Conservation (phyloP, 2,113 vertebrate genomes). For the Mola mola region DNA sequence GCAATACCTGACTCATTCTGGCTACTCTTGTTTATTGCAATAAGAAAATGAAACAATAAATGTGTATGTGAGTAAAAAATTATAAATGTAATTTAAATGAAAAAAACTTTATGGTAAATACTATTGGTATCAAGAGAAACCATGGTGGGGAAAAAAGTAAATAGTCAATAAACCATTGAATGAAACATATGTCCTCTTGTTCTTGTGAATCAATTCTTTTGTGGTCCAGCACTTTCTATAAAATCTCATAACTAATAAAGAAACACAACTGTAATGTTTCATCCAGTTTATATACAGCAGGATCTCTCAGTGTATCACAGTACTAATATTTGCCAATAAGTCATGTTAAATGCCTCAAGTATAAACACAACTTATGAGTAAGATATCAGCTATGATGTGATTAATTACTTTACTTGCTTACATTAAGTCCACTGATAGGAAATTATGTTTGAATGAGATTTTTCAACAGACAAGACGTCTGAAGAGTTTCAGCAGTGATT, state of each 20-base stretch:
- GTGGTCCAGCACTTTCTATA: neutral
- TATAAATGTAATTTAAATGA: conserved; percentile 85
- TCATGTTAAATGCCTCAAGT: neutral
- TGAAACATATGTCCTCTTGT: conserved; percentile 51
- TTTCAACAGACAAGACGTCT: too few species aligned
- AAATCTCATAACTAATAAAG: neutral
- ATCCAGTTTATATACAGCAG: neutral
- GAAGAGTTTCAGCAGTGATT: too few species aligned
- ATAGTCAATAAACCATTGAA: conserved; percentile 85
- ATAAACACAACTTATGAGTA: too few species aligned
- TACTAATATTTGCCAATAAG: neutral
- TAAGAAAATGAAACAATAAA: conserved; percentile 84
- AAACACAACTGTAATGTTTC: neutral
- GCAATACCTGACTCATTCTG: conserved; percentile 86
- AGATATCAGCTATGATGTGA: too few species aligned
- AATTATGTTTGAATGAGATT: too few species aligned
- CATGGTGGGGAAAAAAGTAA: conserved; percentile 75
- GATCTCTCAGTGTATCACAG: neutral
- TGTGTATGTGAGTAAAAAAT: conserved; percentile 83
- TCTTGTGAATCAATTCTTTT: conserved; percentile 30
- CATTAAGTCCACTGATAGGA: too few species aligned
- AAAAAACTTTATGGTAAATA: conserved; percentile 82
- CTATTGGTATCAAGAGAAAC: conserved; percentile 79
- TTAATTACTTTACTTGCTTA: too few species aligned
- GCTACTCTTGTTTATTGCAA: conserved; percentile 87